Percentiles rank a stretch among this genome's conserved stretches.
Conservation (phyloP, 2,888 invertebrate genomes). For the Drosophila rubida region DNA sequence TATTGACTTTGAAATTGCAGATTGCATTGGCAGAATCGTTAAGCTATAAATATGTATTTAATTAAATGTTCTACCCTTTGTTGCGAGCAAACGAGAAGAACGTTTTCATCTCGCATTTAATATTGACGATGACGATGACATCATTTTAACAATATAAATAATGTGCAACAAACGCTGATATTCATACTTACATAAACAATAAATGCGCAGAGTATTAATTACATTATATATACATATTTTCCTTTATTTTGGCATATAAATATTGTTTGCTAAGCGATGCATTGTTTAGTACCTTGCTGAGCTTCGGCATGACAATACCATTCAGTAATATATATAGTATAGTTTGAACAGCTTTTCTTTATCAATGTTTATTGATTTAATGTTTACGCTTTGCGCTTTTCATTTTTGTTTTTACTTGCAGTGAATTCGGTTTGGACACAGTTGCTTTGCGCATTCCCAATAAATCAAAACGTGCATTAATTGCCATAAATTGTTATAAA, state of each 20-base stretch:
- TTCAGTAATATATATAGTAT: not conserved
- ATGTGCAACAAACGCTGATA: not conserved
- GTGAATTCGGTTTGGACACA: constrained; percentile 29
- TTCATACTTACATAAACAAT: not conserved
- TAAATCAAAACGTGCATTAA: constrained; percentile 40
- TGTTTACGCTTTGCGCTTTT: constrained; percentile 21
- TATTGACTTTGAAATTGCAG: constrained; percentile 41
- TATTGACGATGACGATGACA: constrained; percentile 11
- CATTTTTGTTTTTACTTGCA: constrained; percentile 51
- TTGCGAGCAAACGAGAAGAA: constrained; percentile 1
- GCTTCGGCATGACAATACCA: constrained; percentile 24
- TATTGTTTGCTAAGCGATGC: not conserved
- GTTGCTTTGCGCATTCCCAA: not conserved
- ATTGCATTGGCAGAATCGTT: not conserved
- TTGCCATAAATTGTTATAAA: not conserved
- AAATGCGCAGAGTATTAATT: not conserved
- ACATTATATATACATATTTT: not conserved
- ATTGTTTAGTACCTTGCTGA: constrained; percentile 3
- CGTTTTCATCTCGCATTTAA: not conserved
- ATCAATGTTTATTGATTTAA: constrained; percentile 52
- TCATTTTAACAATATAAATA: constrained; percentile 19
- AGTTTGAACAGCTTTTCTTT: constrained; percentile 28
- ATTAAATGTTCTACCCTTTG: not conserved
- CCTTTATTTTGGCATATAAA: not conserved
- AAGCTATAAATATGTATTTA: not conserved